phyloP scores from a whole-genome alignment of 2,888 invertebrate species.

The Scaptomyza polygonia region DNA sequence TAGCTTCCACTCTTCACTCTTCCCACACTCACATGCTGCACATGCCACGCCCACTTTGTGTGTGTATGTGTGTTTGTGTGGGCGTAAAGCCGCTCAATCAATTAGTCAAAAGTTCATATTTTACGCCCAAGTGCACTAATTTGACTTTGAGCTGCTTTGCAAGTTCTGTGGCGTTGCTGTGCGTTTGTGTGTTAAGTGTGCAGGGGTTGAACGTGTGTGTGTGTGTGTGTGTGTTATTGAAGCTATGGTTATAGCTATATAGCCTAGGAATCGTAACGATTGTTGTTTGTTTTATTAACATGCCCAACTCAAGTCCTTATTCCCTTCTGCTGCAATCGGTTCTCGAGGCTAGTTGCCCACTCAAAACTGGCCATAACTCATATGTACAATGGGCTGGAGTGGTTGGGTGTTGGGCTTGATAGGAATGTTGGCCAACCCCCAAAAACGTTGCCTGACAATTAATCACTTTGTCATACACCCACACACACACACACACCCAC shows the following conservation, averaged over 20 bases:
- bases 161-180: not conserved
- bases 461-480: constrained; percentile 66
- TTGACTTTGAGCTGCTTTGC: constrained; percentile 57
- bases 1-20: too few species aligned
- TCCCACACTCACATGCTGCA: constrained; percentile 36
- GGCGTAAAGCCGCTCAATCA: constrained; percentile 55
- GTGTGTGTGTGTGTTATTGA: not conserved
- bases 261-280: constrained; percentile 17
- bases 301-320: constrained; percentile 28
- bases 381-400: constrained; percentile 12
- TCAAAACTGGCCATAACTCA: constrained; percentile 51
- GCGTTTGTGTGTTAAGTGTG: constrained; percentile 1
- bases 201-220: not conserved
- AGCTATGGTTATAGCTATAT: constrained; percentile 3
- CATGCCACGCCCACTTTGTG: constrained; percentile 18
- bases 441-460: constrained; percentile 53
- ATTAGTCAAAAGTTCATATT: constrained; percentile 63
- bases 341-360: constrained; percentile 35
- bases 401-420: constrained; percentile 6
- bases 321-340: not conserved
- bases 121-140: constrained; percentile 53
- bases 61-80: not conserved
- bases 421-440: not conserved
- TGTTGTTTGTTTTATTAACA: constrained; percentile 57
- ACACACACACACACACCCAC: too few species aligned